Conservation (phyloP, 2,888 invertebrate species). For the Cataglyphis albicans region DNA sequence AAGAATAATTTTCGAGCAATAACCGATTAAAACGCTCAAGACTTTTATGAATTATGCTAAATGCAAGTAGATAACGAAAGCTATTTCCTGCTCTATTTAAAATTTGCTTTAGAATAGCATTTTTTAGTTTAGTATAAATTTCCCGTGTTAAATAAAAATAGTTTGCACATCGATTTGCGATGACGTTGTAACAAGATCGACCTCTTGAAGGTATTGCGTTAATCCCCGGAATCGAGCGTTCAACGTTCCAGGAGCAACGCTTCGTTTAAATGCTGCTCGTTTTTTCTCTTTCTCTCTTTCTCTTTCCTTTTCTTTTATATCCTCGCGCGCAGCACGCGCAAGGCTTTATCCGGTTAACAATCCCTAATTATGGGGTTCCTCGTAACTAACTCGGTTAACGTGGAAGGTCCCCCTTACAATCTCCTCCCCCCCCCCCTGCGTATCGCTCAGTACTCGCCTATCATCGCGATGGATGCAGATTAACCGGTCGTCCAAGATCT, state of each 20-base stretch:
- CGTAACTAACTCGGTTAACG: constrained; percentile 80
- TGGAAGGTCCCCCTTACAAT: constrained; percentile 61
- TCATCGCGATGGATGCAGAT: constrained; percentile 79
- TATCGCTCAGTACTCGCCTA: constrained; percentile 69
- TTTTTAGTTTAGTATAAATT: background rate
- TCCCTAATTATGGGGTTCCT: constrained; percentile 79
- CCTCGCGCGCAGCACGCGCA: constrained; percentile 74
- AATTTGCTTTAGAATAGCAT: background rate
- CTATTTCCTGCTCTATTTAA: background rate
- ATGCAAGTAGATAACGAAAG: background rate
- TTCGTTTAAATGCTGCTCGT: constrained; percentile 42
- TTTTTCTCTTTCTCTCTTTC: constrained; percentile 32
- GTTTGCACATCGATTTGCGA: background rate
- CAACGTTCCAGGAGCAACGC: background rate
- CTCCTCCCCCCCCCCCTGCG: constrained; percentile 19
- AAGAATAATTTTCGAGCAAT: background rate
- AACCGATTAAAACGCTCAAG: background rate
- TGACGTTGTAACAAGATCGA: background rate
- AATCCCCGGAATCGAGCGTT: constrained; percentile 2
- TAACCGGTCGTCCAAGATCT: constrained; percentile 70
- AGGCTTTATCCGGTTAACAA: constrained; percentile 79
- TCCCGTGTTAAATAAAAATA: background rate
- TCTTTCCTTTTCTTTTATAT: constrained; percentile 30
- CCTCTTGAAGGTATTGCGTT: background rate
- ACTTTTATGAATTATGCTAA: background rate